Base-by-base conservation (phyloP, 2,888 invertebrate genomes). In the Pseudanteris insignis region DNA sequence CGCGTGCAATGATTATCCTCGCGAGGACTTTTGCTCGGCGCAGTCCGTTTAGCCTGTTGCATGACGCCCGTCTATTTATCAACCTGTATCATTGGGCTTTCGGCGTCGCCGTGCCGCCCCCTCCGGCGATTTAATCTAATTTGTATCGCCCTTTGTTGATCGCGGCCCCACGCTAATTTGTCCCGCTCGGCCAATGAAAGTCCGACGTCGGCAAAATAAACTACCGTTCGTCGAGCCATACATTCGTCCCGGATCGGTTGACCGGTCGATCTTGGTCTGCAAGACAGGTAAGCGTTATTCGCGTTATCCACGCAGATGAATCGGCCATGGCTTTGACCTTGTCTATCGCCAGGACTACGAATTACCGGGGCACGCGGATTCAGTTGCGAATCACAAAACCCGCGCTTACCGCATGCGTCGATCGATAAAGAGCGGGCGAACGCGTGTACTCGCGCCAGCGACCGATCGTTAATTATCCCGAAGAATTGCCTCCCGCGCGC, bases 101-200 rank as follows among this genome's bases (percentile, higher is more conserved):
- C 72, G 68, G 67, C 67, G 63, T 66, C 67, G 67, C 70, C 70
- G 75, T 70, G 78, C 78, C 78, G 78, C 75, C 76, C 77, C 79
- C 77, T 75, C 71, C 65, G 77, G 79, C 79, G 76, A 73, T 79
- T 78, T 79, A 79, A 79, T 79, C 79, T 79, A 79, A 79, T 79
- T 79, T 79, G 79, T 78, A 79, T 79, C 75, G 74, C 69, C 72
- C 75, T 79, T 79, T 79, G 78, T 79, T 77, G 73, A 76, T 78
- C 77, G 75, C 70, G 67, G 65, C 70, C 66, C 58, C 66, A 68
- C 70, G 74, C 73, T 76, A 74, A 77, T 76, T 77, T 76, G 73
- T 74, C 76, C 69, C 64, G 63, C 46, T 65, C 66, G 3, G 70
- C 68, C 67, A 72, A 70, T 66, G 67, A 61, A 63, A 36, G 53